These are phyloP conservation scores for Eristalis arbustorum DNA, from an alignment of 2,888 invertebrate genomes.

Conservation along the genomic window DNA sequence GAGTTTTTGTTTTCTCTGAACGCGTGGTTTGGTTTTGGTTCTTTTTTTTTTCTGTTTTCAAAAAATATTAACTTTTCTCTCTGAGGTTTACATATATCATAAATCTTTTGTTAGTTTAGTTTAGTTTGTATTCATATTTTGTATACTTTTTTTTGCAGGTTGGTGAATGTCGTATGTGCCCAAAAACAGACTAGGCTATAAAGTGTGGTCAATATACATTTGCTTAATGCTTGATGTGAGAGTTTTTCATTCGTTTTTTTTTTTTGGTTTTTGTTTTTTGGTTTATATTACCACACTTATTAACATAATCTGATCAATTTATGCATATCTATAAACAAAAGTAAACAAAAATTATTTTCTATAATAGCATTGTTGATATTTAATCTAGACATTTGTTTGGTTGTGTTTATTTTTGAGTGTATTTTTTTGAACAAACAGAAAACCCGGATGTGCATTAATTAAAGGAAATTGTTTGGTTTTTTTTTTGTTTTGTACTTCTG, in stretches of 20 bases:
- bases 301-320: constrained; percentile 75
- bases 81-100: constrained; percentile 43
- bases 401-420: not conserved
- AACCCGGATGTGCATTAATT: constrained; percentile 59
- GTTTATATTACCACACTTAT: constrained; percentile 74
- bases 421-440: not conserved
- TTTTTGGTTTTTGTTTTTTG: constrained; percentile 39
- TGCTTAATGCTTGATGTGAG: constrained; percentile 49
- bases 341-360: constrained; percentile 43
- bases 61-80: constrained; percentile 49
- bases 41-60: constrained; percentile 53
- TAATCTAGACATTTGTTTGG: constrained; percentile 7
- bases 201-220: constrained; percentile 56
- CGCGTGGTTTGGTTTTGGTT: no score
- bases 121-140: constrained; percentile 64
- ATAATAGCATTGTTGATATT: constrained; percentile 41
- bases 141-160: constrained; percentile 73
- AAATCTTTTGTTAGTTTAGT: constrained; percentile 71
- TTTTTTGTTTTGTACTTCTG: constrained; percentile 1
- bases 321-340: constrained; percentile 74
- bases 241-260: constrained; percentile 29
- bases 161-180: constrained; percentile 81
- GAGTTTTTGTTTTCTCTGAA: constrained; percentile 55
- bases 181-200: constrained; percentile 72
- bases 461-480: constrained; percentile 2